Evolutionary conservation across 2,888 invertebrate species (phyloP).

Genomic region (Steromphala cineraria): DNA sequence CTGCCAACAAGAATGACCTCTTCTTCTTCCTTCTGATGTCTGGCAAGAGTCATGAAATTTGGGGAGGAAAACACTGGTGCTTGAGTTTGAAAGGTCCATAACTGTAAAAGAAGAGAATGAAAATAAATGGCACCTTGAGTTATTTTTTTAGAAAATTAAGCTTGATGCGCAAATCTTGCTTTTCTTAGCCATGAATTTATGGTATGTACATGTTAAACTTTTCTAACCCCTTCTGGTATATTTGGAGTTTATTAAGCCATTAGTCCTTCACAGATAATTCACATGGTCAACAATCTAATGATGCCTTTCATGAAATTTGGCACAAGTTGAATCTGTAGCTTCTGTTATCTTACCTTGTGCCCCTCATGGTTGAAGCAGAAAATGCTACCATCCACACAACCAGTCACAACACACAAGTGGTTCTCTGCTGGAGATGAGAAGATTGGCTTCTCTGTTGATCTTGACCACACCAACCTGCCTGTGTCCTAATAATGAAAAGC

Average conservation of each 20-base stretch:
- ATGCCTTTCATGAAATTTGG: too few relatives aligned
- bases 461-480: constrained; percentile 80
- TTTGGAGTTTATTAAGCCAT: too few relatives aligned
- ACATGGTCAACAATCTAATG: too few relatives aligned
- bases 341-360: constrained; percentile 53
- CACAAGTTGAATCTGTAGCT: too few relatives aligned
- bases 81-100: constrained; percentile 80
- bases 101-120: constrained; percentile 77
- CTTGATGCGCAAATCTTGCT: too few relatives aligned
- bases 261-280: too few relatives aligned
- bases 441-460: constrained; percentile 80
- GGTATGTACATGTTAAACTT: too few relatives aligned
- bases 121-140: too few relatives aligned
- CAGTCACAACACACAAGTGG: constrained; percentile 56
- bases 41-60: constrained; percentile 22
- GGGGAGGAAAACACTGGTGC: constrained; percentile 86
- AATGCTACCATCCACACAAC: constrained; percentile 71
- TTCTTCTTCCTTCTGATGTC: background rate
- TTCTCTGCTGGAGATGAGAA: constrained; percentile 79
- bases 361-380: constrained; percentile 61
- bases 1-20: constrained; percentile 66
- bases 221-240: too few relatives aligned
- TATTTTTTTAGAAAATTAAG: too few relatives aligned
- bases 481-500: constrained; percentile 67
- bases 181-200: too few relatives aligned